phyloP scores from a whole-genome alignment of 92 coral and sea anemone genomes.

The Paramuricea clavata region DNA sequence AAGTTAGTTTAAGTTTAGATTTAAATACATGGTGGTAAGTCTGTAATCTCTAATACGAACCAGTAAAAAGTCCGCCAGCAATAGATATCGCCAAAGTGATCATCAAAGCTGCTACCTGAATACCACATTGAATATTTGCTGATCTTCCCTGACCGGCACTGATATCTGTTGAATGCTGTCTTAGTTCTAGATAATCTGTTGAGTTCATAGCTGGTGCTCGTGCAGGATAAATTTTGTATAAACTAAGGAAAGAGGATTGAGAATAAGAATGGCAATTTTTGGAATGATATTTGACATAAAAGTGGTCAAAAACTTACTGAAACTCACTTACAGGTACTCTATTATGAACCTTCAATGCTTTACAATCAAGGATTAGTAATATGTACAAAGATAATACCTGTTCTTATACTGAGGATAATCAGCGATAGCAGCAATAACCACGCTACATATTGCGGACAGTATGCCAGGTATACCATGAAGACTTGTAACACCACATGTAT shows the following conservation, averaged over 20 bases:
- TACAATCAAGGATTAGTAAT: too few species aligned
- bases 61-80: slow-evolving; percentile 82
- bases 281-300: neutral
- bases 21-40: neutral
- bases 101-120: slow-evolving; percentile 86
- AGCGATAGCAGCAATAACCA: slow-evolving; percentile 81
- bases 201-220: slow-evolving; percentile 87
- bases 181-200: slow-evolving; percentile 78
- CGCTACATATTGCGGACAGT: slow-evolving; percentile 83
- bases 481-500: slow-evolving; percentile 94
- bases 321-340: too few species aligned
- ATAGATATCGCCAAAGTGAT: slow-evolving; percentile 77
- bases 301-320: too few species aligned
- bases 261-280: neutral
- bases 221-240: slow-evolving; percentile 88
- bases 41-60: slow-evolving; percentile 45
- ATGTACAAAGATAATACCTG: slow-evolving; percentile 65
- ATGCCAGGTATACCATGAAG: slow-evolving; percentile 94
- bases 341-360: too few species aligned
- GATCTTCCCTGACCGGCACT: slow-evolving; percentile 84
- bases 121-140: slow-evolving; percentile 81
- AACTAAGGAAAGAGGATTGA: slow-evolving; percentile 51
- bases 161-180: slow-evolving; percentile 68
- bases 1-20: neutral
- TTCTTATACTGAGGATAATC: slow-evolving; percentile 76